phyloP scores from a whole-genome alignment of 1,140 invertebrate genomes.

The Danaus plexippus region DNA sequence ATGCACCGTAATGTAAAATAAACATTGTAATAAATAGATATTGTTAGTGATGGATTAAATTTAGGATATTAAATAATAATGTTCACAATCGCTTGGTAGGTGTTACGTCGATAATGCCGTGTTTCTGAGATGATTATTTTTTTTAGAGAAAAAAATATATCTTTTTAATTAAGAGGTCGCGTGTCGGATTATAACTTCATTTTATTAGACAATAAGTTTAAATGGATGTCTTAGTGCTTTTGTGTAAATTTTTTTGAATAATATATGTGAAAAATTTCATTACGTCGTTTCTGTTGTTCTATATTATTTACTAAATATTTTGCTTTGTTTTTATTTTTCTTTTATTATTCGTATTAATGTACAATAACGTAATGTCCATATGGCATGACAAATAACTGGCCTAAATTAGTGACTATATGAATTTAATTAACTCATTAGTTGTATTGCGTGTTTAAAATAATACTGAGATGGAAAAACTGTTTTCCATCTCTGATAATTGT shows the following conservation, averaged over 20 bases:
- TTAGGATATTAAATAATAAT: constrained; percentile 45
- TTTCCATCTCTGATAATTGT: too few relatives aligned
- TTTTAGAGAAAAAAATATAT: constrained; percentile 68
- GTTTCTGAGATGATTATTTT: constrained; percentile 68
- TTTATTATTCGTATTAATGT: too few relatives aligned
- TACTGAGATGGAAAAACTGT: too few relatives aligned
- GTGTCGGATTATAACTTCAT: constrained; percentile 68
- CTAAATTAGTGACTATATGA: too few relatives aligned
- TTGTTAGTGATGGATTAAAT: constrained; percentile 45
- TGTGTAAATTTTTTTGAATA: constrained; percentile 73
- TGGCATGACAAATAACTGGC: too few relatives aligned
- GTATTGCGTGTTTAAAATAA: too few relatives aligned
- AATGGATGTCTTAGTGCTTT: constrained; percentile 73
- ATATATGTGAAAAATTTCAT: constrained; percentile 70
- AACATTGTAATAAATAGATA: constrained; percentile 55
- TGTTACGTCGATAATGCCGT: constrained; percentile 67
- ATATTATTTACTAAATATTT: too few relatives aligned
- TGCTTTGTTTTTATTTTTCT: too few relatives aligned
- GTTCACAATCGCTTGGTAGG: constrained; percentile 63
- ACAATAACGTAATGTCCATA: too few relatives aligned
- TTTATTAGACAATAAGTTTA: constrained; percentile 72
- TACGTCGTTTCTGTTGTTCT: constrained; percentile 23
- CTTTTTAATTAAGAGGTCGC: constrained; percentile 67
- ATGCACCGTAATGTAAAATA: constrained; percentile 61
- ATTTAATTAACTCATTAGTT: too few relatives aligned